Evolutionary conservation across 2,113 vertebrate species (phyloP), one percentile per base, ranked within the genome.

Genomic region (Passer montanus): DNA sequence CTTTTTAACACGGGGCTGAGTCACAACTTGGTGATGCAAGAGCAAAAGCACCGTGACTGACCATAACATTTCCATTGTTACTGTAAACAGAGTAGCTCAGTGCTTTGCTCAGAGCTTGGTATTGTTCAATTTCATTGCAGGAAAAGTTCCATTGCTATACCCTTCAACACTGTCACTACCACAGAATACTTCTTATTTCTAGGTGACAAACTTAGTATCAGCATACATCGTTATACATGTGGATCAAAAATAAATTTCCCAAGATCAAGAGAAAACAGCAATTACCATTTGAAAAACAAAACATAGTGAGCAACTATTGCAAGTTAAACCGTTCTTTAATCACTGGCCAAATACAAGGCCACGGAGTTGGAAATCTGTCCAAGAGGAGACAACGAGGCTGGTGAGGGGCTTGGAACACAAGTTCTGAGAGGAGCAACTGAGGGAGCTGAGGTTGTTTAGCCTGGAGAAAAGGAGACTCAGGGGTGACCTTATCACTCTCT

Each of bases 171-270:
- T 43, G 39, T 78, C n/a, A 43, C 55, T 41, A 69, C 33, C 30
- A 58, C 4, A 6, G 44, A 82, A 70, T 15, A 13, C 6, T 74
- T 78, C 84, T 89, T 55, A 79, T 79, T 89, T 37, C 37, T 39
- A 75, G 37, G 68, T 64, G 74, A 74, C 21, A 49, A 84, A 15
- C 30, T 76, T 50, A 69, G 3, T 39, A 76, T 56, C 39, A 77
- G 11, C 2, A 1, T 13, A 31, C 6, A 2, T 37, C 19, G 0
- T 62, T 58, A 50, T 21, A 70, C 11, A 13, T 8, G 6, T 50
- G 66, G 27, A 75, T 56, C 37, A 67, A 62, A 82, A 90, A 62
- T 30, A 66, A 21, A 53, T 67, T 67, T 63, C 47, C 39, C 52
- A 81, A 89, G 70, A 82, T 79, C 30, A 59, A 55, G 68, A 80